phyloP scores from a whole-genome alignment of 2,888 invertebrate genomes.

The Bombylius discolor region DNA sequence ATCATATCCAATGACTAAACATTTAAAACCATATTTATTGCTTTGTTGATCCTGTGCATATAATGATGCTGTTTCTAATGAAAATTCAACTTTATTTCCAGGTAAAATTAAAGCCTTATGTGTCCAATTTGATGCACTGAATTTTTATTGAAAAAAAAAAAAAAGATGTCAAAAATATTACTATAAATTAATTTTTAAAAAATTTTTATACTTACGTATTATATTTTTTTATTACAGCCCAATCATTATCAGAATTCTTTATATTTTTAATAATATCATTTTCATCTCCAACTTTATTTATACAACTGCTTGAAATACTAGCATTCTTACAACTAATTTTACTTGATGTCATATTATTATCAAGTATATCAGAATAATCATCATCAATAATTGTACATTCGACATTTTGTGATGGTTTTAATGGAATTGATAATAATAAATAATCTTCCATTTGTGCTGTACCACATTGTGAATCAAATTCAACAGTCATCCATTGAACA shows the following conservation, averaged over 20 bases:
- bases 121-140: slow-evolving; percentile 54
- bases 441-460: slow-evolving; percentile 91
- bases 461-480: slow-evolving; percentile 84
- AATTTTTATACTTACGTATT: slow-evolving; percentile 37
- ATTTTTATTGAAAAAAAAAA: neutral
- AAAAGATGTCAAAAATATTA: neutral
- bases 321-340: slow-evolving; percentile 21
- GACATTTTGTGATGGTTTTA: slow-evolving; percentile 22
- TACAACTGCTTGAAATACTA: slow-evolving; percentile 24
- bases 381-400: slow-evolving; percentile 19
- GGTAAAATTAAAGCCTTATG: slow-evolving; percentile 73
- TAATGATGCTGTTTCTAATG: slow-evolving; percentile 88
- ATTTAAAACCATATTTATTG: slow-evolving; percentile 65
- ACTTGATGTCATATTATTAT: slow-evolving; percentile 26
- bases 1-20: slow-evolving; percentile 68
- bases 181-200: neutral
- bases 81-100: slow-evolving; percentile 89
- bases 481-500: slow-evolving; percentile 84
- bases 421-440: slow-evolving; percentile 56
- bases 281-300: slow-evolving; percentile 19
- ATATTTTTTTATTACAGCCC: slow-evolving; percentile 54
- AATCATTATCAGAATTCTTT: slow-evolving; percentile 30
- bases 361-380: slow-evolving; percentile 29
- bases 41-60: slow-evolving; percentile 83
- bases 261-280: slow-evolving; percentile 18